Evolutionary conservation across 2,888 invertebrate species (phyloP), one percentile per base, ranked within the genome.

Genomic region (Sesamia inferens): DNA sequence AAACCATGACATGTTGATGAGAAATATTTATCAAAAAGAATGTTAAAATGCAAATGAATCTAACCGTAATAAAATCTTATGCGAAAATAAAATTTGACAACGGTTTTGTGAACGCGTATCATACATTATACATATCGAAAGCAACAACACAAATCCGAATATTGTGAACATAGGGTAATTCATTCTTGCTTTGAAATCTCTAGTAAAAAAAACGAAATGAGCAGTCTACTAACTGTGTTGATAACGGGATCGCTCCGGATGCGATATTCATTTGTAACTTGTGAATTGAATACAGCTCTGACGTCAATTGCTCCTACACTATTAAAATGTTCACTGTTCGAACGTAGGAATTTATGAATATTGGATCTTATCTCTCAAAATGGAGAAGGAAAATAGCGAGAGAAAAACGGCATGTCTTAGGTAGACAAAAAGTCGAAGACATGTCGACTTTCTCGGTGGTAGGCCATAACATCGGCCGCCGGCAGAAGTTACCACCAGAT

Each of bases 301-400:
- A 84, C 81, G 84, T 83, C 84, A 84, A 71, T 59, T 13, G 47
- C 48, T 76, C 31, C 22, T 67, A 55, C 58, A 72, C 55, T 81
- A 76, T 79, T 76, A 39, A 76, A 59, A 64, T 54, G 59, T 22
- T 71, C 71, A 66, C 68, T 54, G 62, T 82, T 4, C 39, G 54
- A 66, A 68, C 47, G 57, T 74, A 65, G 42, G 57, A 19, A 66
- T 51, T 42, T 67, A 58, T 68, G 42, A 67, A 75, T 78, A 61
- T 16, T 74, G 8, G 22, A 54, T 57, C 22, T 31, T 51, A 44
- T 54, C 22, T 55, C 39, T 31, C 22, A 42, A 42, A 54, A 44
- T 13, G 13, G 44, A 0, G 44, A 44, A 44, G 13, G 44, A 44
- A 44, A 44, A 44, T 5, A 44, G 11, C 44, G 44, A 13, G 3